Base-by-base conservation (phyloP, 35 echinoderm and acorn worm species). In the Lytechinus variegatus region DNA sequence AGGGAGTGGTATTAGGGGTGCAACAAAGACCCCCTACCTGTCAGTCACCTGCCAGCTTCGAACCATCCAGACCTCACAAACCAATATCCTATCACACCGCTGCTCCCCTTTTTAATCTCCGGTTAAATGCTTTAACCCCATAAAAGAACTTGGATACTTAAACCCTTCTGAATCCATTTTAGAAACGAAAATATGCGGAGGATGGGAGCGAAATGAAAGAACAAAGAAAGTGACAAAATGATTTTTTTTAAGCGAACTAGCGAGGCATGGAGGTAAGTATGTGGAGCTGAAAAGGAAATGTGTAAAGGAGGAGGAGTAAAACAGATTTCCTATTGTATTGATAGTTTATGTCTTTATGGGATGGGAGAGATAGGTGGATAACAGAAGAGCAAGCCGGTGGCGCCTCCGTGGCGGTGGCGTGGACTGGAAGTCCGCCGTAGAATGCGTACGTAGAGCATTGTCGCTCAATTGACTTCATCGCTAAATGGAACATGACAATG, bases 21-120 rank as follows among this genome's bases (percentile, higher is more conserved):
- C 27, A 93, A 54, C 92, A 93, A 93, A 57, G 92, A 93, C 92
- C 92, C 92, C 92, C 92, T 54, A 55, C 92, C 92, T 90, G 92
- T 93, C 92, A 93, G 29, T 93, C 92, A 93, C 92, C 92, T 93
- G 92, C 55, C 92, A 55, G 53, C 55, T 27, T 55, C 54, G 92
- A 54, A 8, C 12, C 52, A 90, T 27, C 52, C 54, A 53, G 9
- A 93, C 92, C 92, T 54, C 52, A 93, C 92, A 93, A 93, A 93
- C 55, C 92, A 93, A 93, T 54, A 93, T 93, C 92, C 92, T 93
- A 93, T 93, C 52, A 55, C 92, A 55, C 57, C 92, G 19, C 52
- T 93, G 92, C 92, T 8, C 52, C 88, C 33, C 16, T 10, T 33
- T 27, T 57, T 55, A 93, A 93, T 93, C 92, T 93, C 92, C 92